Conservation (phyloP, 2,113 vertebrate genomes). For the Thinocorus orbignyianus region DNA sequence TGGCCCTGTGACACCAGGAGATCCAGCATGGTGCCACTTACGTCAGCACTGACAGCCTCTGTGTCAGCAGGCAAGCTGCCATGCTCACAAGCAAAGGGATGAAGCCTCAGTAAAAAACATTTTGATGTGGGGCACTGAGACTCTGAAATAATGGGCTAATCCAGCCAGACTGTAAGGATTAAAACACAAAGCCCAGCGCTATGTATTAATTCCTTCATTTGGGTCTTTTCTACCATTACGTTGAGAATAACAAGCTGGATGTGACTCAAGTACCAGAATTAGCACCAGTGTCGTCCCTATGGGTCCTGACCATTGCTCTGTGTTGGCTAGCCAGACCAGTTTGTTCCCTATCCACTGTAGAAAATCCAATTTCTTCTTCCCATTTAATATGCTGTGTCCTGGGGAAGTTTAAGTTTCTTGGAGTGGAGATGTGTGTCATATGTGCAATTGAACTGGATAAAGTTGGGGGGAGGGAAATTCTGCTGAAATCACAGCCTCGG, state of each 20-base stretch:
- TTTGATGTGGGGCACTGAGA: neutral
- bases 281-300: accelerated
- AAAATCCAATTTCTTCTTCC: neutral
- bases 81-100: neutral
- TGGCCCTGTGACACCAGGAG: neutral
- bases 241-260: constrained; percentile 10
- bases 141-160: neutral
- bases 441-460: neutral
- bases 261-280: neutral
- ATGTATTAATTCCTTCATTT: neutral
- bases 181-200: neutral
- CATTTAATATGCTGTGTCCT: neutral
- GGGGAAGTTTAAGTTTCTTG: neutral
- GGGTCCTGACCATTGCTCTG: neutral
- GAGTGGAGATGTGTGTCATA: neutral
- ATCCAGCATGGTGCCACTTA: accelerated
- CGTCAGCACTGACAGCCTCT: accelerated
- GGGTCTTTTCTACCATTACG: neutral
- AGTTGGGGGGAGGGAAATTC: neutral
- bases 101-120: neutral
- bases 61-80: neutral
- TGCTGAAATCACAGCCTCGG: neutral
- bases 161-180: neutral
- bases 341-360: neutral
- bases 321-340: neutral